These are phyloP conservation scores for Zelostemma sp. DNA, from an alignment of 1,140 invertebrate genomes.

Conservation along the genomic window DNA sequence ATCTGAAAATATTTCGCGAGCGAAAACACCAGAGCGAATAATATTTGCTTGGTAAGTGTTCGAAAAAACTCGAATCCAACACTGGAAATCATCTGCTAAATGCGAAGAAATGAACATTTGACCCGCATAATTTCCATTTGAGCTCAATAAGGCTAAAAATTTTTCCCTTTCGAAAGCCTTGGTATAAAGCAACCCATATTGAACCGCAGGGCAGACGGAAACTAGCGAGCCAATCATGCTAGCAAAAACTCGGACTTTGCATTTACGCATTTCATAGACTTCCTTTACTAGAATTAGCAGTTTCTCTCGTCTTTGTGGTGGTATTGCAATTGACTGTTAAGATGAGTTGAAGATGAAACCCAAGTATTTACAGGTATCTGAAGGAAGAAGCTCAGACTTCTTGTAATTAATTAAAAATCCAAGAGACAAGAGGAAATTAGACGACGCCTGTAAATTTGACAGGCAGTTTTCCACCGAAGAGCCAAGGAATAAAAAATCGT, in stretches of 20 bases:
- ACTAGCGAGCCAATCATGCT: no score
- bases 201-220: no score
- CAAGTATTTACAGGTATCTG: constrained; percentile 40
- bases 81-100: constrained; percentile 1
- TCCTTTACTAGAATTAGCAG: no score
- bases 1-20: constrained; percentile 13
- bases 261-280: constrained; percentile 24
- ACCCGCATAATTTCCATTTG: no score
- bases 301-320: neutral
- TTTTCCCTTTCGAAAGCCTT: no score
- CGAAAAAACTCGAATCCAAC: constrained; percentile 11
- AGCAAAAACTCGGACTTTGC: no score
- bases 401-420: constrained; percentile 43
- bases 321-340: constrained; percentile 25
- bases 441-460: no score
- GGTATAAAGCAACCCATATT: constrained; percentile 7
- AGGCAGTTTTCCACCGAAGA: no score
- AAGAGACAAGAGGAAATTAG: constrained; percentile 25
- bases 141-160: no score
- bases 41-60: constrained; percentile 3
- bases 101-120: no score
- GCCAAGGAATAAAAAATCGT: no score
- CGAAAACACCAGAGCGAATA: constrained; percentile 5
- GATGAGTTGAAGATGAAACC: constrained; percentile 43
- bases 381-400: constrained; percentile 26